These are phyloP conservation scores for Puma concolor DNA, from an alignment of 2,113 vertebrate genomes.

Conservation along the genomic window DNA sequence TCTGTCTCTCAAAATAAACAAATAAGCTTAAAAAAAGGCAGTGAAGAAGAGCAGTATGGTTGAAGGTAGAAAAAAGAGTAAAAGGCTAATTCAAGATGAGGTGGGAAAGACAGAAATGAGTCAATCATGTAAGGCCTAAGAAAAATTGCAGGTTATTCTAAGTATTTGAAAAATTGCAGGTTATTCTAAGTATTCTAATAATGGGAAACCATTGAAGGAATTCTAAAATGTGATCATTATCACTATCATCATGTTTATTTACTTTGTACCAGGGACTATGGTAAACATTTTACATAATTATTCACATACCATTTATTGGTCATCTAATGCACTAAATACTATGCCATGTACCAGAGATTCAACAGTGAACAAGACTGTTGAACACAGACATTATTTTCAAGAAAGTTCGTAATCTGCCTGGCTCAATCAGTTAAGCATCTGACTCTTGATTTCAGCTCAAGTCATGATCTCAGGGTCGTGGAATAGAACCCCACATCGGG, in stretches of 20 bases:
- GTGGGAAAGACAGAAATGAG: neutral
- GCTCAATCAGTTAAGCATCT: too few species aligned
- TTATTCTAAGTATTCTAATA: neutral
- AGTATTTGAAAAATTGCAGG: neutral
- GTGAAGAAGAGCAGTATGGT: neutral
- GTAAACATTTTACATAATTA: neutral
- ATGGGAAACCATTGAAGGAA: neutral
- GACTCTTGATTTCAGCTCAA: too few species aligned
- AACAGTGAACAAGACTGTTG: neutral
- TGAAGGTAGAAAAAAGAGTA: neutral
- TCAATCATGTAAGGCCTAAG: neutral
- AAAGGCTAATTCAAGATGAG: neutral
- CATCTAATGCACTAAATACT: neutral
- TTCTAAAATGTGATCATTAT: neutral
- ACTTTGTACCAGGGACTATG: neutral
- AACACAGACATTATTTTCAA: neutral
- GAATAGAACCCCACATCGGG: too few species aligned
- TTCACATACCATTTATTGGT: neutral
- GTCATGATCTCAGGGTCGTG: too few species aligned
- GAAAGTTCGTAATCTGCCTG: neutral
- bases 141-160: neutral
- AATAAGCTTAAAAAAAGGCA: neutral
- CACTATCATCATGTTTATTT: neutral
- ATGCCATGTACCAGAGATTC: neutral
- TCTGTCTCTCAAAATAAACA: too few species aligned